Conservation (phyloP, 2,113 vertebrate genomes). For the Pleuronectes platessa region DNA sequence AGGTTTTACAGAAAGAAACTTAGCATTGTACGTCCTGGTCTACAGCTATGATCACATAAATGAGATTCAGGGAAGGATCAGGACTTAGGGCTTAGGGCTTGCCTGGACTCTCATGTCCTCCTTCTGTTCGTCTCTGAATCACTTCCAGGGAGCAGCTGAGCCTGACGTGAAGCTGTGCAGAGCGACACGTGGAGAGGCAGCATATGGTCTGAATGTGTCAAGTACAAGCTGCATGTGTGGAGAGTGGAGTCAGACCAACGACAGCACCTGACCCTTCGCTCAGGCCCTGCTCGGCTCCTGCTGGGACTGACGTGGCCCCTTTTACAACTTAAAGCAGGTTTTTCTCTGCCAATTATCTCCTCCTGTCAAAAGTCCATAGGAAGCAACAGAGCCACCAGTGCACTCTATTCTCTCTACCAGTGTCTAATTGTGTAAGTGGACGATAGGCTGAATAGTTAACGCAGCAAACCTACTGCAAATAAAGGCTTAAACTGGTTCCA, state of each 20-base stretch:
- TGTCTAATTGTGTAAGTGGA: constrained; percentile 29
- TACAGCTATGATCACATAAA: constrained; percentile 40
- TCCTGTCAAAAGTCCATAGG: constrained; percentile 53
- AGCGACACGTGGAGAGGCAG: constrained; percentile 25
- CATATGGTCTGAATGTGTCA: constrained; percentile 36
- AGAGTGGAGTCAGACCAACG: background rate
- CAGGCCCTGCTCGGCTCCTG: constrained; percentile 11
- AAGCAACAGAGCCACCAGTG: constrained; percentile 34
- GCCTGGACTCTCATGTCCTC: constrained; percentile 25
- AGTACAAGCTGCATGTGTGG: background rate
- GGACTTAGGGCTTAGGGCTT: constrained; percentile 13
- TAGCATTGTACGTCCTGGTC: constrained; percentile 9
- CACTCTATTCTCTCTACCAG: constrained; percentile 22
- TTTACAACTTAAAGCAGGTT: constrained; percentile 45
- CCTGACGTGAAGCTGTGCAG: constrained; percentile 24
- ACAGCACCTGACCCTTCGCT: constrained; percentile 51
- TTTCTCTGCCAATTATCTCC: constrained; percentile 30
- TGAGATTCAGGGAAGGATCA: constrained; percentile 29
- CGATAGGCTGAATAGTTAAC: constrained; percentile 30
- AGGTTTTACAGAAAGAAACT: background rate
- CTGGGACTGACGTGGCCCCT: constrained; percentile 47
- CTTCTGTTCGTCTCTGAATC: constrained; percentile 23
- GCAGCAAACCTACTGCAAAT: constrained; percentile 16
- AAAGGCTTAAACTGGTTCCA: constrained; percentile 1
- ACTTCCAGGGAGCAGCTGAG: constrained; percentile 41